phyloP scores from a whole-genome alignment of 1,140 invertebrate species.

The Apocrypta bakeri region DNA sequence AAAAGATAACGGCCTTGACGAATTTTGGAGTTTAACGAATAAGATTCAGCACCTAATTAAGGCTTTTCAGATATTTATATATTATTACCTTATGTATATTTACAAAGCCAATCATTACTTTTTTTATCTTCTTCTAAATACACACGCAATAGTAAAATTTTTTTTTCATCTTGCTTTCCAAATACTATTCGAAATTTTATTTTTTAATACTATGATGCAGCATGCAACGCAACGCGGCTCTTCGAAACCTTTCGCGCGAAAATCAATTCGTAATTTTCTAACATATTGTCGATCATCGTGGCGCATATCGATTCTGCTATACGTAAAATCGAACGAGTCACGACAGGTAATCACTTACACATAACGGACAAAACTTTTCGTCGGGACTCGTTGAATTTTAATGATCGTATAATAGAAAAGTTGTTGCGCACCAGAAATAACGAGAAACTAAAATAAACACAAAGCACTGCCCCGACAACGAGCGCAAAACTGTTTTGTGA shows the following conservation, averaged over 20 bases:
- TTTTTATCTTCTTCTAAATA: constrained; percentile 31
- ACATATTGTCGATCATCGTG: not conserved
- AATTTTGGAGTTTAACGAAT: constrained; percentile 36
- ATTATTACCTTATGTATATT: constrained; percentile 33
- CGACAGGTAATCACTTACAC: not conserved
- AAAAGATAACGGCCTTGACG: not conserved
- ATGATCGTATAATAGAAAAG: not conserved
- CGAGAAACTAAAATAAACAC: not conserved
- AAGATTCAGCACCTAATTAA: constrained; percentile 49
- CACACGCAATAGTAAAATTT: constrained; percentile 15
- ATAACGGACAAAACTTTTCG: not conserved
- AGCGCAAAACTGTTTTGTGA: constrained; percentile 13
- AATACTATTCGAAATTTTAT: constrained; percentile 31
- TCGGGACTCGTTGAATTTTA: constrained; percentile 8
- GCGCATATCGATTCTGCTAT: not conserved
- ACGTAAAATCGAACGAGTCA: not conserved
- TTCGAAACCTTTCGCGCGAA: not conserved
- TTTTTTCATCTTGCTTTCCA: constrained; percentile 12
- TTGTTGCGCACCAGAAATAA: not conserved
- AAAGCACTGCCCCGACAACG: constrained; percentile 18
- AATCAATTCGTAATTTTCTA: not conserved
- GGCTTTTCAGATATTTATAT: constrained; percentile 46
- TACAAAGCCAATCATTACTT: constrained; percentile 40
- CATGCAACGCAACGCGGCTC: not conserved
- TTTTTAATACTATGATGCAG: constrained; percentile 34